phyloP scores from a whole-genome alignment of 2,797 vertebrate genomes.

The Podarcis siculus region DNA sequence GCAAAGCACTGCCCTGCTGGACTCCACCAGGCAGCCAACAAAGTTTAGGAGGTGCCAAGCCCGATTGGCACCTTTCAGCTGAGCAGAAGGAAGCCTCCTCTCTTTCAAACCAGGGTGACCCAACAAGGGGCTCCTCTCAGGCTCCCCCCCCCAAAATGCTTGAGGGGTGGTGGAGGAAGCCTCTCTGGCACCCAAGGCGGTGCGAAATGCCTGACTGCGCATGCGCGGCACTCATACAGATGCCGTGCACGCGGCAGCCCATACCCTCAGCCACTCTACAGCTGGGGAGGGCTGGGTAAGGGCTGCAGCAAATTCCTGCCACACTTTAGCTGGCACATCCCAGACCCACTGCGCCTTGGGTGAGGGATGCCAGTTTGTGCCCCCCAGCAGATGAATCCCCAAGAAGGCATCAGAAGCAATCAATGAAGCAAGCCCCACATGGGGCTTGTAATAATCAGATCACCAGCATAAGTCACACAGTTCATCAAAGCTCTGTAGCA shows the following conservation, averaged over 20 bases:
- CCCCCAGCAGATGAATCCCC: background rate
- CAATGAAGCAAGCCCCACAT: background rate
- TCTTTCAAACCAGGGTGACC: background rate
- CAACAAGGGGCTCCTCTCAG: background rate
- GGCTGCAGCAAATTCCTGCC: background rate
- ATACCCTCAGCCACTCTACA: no score
- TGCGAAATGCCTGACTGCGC: no score
- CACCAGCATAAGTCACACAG: constrained; percentile 15
- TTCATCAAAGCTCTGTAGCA: constrained; percentile 1
- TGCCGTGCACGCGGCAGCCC: no score
- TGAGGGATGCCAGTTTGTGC: background rate
- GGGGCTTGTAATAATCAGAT: constrained; percentile 6
- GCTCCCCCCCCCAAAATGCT: background rate
- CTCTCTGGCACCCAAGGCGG: no score
- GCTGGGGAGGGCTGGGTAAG: no score
- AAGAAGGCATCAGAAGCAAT: background rate
- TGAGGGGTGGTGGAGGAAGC: no score
- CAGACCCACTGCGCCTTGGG: background rate
- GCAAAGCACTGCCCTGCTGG: no score
- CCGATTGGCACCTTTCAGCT: background rate
- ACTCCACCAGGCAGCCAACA: background rate
- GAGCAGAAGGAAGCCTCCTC: background rate
- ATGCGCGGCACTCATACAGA: no score
- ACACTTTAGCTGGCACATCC: background rate
- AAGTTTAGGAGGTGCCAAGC: background rate